Conservation (phyloP, 2,113 vertebrate species). For the Cryptotis parvus region DNA sequence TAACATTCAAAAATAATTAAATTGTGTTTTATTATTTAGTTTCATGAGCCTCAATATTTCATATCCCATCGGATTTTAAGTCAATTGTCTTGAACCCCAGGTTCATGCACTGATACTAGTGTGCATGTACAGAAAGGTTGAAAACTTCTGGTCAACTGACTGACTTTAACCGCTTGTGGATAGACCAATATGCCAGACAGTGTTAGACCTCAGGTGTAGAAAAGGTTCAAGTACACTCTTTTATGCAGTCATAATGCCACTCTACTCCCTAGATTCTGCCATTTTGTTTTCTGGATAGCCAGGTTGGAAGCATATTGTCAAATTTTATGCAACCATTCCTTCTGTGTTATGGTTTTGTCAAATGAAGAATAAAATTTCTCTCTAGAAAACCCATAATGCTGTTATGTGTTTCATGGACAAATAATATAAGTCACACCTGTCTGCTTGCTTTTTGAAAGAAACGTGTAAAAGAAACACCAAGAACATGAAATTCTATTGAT, state of each 20-base stretch:
- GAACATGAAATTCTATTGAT: background rate
- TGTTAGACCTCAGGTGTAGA: too few species aligned
- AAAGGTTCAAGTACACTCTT: background rate
- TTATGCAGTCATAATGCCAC: background rate
- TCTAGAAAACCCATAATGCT: background rate
- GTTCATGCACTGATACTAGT: too few species aligned
- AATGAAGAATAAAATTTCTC: background rate
- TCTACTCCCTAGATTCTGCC: background rate
- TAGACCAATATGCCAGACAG: too few species aligned
- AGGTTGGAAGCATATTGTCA: background rate
- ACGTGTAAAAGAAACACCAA: conserved; percentile 6
- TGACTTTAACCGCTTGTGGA: too few species aligned
- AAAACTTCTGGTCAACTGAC: too few species aligned
- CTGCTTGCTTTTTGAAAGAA: conserved; percentile 13
- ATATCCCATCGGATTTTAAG: too few species aligned
- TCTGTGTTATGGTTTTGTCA: background rate
- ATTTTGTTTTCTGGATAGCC: background rate
- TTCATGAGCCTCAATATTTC: background rate
- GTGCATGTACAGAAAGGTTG: too few species aligned
- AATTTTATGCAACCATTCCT: background rate
- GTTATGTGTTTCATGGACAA: background rate
- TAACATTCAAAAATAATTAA: background rate
- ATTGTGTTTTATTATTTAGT: background rate
- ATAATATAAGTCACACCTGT: background rate
- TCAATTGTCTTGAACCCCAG: too few species aligned